Base-by-base conservation (phyloP, 64 coral and sea anemone species). In the Stichodactyla mertensii region DNA sequence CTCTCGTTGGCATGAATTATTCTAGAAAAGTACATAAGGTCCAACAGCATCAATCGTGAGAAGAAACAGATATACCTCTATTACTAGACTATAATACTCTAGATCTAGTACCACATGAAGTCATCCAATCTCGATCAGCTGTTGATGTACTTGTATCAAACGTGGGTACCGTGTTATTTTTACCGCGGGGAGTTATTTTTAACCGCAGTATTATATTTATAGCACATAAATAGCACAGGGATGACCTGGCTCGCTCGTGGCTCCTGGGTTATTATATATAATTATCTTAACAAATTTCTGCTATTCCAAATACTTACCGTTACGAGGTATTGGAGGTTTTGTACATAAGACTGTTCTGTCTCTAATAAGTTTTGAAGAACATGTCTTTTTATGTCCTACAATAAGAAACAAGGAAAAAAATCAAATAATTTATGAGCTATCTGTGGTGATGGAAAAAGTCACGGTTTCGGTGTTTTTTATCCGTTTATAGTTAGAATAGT, bases 261-360 rank as follows among this genome's bases (percentile, higher is more conserved):
- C 28, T 31, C 28, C 28, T 31, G 28, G 28, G 28, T 31, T 31
- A n/a, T 31, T 31, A 23, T 11, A 10, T 6, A 5, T 74, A 74
- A 74, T 74, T 74, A 31, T 10, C 69, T 23, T 13, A 74, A 74
- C 24, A 28, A 1, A 74, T 74, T 58, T 26, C 6, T 31, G 7
- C 22, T 71, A 23, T 18, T 71, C 23, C 5, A 26, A 16, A 4
- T 16, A 81, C 97, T 77, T 95, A 99, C 97, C 77, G 88, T 88
- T 16, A 99, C 93, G 84, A 99, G 90, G 58, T 92, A 99, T 9
- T 99, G 97, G 14, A 99, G 86, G 70, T 92, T 93, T 66, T 92
- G 97, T 12, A 99, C 97, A 61, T 99, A 99, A 16, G 97, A 99
- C 66, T 86, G 82, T 57, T 99, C 97, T 16, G 97, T 99, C 52